These are phyloP conservation scores for Aleiodes sp. DNA, from an alignment of 1,140 invertebrate species.

Conservation along the genomic window DNA sequence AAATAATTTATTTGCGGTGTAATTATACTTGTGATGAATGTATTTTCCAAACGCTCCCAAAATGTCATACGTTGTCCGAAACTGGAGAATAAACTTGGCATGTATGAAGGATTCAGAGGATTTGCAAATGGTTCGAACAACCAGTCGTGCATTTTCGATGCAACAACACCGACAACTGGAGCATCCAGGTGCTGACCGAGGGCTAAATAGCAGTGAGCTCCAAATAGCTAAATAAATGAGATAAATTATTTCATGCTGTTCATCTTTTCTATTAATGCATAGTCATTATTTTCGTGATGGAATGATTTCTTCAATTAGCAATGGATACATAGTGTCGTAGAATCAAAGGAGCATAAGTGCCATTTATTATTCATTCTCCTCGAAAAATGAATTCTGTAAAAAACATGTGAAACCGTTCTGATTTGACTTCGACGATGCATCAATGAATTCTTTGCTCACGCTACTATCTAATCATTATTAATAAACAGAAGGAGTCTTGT, in stretches of 20 bases:
- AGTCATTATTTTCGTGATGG: conserved; percentile 36
- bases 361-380: no score
- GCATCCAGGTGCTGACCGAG: conserved; percentile 68
- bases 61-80: conserved; percentile 70
- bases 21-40: conserved; percentile 44
- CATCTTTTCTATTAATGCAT: conserved; percentile 46
- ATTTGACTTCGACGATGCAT: no score
- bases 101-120: conserved; percentile 69
- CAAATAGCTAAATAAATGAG: conserved; percentile 39
- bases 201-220: conserved; percentile 63
- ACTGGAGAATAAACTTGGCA: conserved; percentile 70
- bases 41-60: conserved; percentile 69
- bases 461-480: no score
- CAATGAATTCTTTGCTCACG: no score
- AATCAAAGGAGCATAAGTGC: no score
- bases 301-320: conserved; percentile 49
- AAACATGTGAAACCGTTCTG: no score
- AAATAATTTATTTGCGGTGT: conserved; percentile 34
- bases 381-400: no score
- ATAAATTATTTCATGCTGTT: conserved; percentile 28
- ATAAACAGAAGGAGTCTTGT: no score
- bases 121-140: conserved; percentile 70
- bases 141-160: conserved; percentile 71
- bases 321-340: no score
- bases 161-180: conserved; percentile 70